Evolutionary conservation across 2,888 invertebrate genomes (phyloP).

Genomic region (Drosophila anceps): DNA sequence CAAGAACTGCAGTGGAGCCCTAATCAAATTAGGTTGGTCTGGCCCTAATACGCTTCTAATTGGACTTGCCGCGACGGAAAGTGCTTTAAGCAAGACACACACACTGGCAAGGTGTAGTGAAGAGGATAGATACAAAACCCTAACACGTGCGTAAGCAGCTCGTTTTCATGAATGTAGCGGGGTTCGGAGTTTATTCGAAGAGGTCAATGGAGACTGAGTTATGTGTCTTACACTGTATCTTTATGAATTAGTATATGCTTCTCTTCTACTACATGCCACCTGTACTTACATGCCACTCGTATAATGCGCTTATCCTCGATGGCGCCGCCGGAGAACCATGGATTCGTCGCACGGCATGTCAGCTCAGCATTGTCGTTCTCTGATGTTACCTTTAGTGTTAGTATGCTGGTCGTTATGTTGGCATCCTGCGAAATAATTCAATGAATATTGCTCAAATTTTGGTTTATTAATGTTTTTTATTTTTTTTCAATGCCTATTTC

Average conservation of each 20-base stretch:
- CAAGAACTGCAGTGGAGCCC: slow-evolving; percentile 27
- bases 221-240: neutral
- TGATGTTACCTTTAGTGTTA: slow-evolving; percentile 90
- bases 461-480: neutral
- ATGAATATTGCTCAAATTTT: neutral
- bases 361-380: slow-evolving; percentile 94
- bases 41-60: slow-evolving; percentile 72
- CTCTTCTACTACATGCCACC: no score
- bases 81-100: slow-evolving; percentile 31
- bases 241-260: no score
- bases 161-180: slow-evolving; percentile 56
- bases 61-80: slow-evolving; percentile 64
- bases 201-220: neutral
- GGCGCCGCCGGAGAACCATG: slow-evolving; percentile 93
- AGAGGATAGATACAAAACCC: slow-evolving; percentile 43
- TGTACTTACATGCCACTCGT: slow-evolving; percentile 93
- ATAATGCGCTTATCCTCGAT: slow-evolving; percentile 92
- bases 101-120: slow-evolving; percentile 25
- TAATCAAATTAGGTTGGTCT: slow-evolving; percentile 69
- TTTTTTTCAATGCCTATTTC: neutral
- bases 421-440: slow-evolving; percentile 76
- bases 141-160: slow-evolving; percentile 11
- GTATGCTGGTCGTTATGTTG: slow-evolving; percentile 90
- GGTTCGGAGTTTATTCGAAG: slow-evolving; percentile 28
- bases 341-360: slow-evolving; percentile 94